Percentiles rank a stretch among this genome's conserved stretches.
Conservation (phyloP, 1,140 invertebrate species). For the Anadara kagoshimensis region DNA sequence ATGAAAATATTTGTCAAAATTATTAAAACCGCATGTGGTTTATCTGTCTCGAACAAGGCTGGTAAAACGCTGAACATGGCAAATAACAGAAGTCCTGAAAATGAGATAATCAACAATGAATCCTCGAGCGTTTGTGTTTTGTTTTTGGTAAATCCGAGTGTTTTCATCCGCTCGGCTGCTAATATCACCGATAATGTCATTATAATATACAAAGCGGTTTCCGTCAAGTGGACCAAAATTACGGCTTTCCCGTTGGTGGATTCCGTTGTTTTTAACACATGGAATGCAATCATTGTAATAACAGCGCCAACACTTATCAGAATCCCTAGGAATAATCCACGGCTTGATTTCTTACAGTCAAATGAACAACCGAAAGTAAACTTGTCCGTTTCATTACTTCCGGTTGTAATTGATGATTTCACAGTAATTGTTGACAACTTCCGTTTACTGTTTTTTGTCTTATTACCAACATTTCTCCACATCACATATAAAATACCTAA, state of each 20-base stretch:
- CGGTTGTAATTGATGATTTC: no score
- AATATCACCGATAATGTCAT: slow-evolving; percentile 51
- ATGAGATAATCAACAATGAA: slow-evolving; percentile 90
- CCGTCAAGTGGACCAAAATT: slow-evolving; percentile 52
- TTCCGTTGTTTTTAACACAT: slow-evolving; percentile 78
- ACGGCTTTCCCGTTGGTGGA: slow-evolving; percentile 45
- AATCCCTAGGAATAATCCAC: slow-evolving; percentile 92
- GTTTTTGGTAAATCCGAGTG: slow-evolving; percentile 34
- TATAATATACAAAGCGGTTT: slow-evolving; percentile 50
- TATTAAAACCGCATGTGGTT: slow-evolving; percentile 44
- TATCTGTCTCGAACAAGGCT: slow-evolving; percentile 83
- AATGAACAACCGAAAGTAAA: no score
- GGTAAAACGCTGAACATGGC: slow-evolving; percentile 95
- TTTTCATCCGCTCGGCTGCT: slow-evolving; percentile 51
- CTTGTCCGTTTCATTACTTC: no score
- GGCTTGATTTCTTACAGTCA: slow-evolving; percentile 90
- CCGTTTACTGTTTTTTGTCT: slow-evolving; percentile 1
- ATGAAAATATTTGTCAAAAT: slow-evolving; percentile 73
- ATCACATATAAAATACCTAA: slow-evolving; percentile 95
- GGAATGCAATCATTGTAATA: slow-evolving; percentile 94
- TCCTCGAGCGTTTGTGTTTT: slow-evolving; percentile 85
- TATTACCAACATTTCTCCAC: slow-evolving; percentile 49
- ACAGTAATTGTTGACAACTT: no score
- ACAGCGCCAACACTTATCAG: slow-evolving; percentile 89
- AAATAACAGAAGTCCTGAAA: slow-evolving; percentile 93